These are phyloP conservation scores for Rhimphoctona megacephalus DNA, from an alignment of 2,888 invertebrate genomes.

Conservation along the genomic window DNA sequence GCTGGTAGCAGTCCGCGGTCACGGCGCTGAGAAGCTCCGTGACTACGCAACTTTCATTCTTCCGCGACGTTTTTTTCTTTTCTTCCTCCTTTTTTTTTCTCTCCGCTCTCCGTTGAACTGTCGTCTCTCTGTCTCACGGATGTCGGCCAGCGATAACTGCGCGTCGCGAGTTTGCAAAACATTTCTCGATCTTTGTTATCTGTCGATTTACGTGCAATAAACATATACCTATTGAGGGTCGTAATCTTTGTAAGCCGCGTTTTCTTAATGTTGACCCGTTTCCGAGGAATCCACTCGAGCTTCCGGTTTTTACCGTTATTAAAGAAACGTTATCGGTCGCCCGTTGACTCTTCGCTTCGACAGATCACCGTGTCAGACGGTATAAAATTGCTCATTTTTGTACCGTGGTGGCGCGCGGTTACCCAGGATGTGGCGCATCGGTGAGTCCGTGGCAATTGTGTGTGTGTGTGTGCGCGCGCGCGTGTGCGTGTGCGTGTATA, in stretches of 20 bases:
- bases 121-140: conserved; percentile 7
- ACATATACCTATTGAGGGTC: neutral
- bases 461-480: too few relatives aligned
- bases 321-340: conserved; percentile 2
- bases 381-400: conserved; percentile 28
- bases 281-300: neutral
- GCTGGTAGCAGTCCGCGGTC: conserved; percentile 65
- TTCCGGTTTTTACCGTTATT: conserved; percentile 44
- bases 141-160: conserved; percentile 7
- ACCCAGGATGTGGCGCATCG: conserved; percentile 81
- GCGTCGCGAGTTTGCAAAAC: conserved; percentile 36
- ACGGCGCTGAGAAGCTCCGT: conserved; percentile 74
- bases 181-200: neutral
- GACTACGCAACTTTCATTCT: conserved; percentile 79
- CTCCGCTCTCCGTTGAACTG: neutral
- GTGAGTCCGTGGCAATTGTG: conserved; percentile 78
- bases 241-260: neutral
- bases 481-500: too few relatives aligned
- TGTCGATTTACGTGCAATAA: neutral
- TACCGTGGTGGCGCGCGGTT: conserved; percentile 56
- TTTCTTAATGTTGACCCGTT: neutral
- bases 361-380: conserved; percentile 59
- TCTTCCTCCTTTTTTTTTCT: conserved; percentile 15
- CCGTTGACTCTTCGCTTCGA: neutral
- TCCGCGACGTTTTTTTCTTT: conserved; percentile 58